Percentiles rank a stretch among this genome's conserved stretches.
Conservation (phyloP, 2,888 invertebrate genomes). For the Macaria liturata region DNA sequence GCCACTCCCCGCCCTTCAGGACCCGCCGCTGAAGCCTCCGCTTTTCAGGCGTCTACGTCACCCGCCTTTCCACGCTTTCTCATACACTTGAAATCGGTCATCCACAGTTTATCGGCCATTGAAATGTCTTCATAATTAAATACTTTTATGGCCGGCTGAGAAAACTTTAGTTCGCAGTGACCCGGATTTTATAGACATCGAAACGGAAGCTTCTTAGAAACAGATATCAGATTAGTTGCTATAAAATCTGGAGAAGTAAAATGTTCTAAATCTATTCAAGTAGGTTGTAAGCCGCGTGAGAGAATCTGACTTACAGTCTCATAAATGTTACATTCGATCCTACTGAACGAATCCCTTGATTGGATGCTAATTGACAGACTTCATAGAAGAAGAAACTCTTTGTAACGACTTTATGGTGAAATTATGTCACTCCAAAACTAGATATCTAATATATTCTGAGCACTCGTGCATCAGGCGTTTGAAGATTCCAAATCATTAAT, state of each 20-base stretch:
- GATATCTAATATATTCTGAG: conserved; percentile 42
- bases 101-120: conserved; percentile 1
- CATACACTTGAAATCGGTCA: conserved; percentile 6
- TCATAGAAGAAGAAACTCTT: conserved; percentile 60
- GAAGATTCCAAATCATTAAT: conserved; percentile 56
- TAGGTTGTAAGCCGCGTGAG: conserved; percentile 61
- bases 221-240: conserved; percentile 44
- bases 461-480: conserved; percentile 52
- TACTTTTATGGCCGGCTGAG: conserved; percentile 6
- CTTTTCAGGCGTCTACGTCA: conserved; percentile 47
- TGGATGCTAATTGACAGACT: conserved; percentile 64
- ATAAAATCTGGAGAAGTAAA: conserved; percentile 47
- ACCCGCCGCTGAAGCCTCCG: conserved; percentile 56
- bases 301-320: conserved; percentile 57
- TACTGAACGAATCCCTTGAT: conserved; percentile 72
- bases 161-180: conserved; percentile 14
- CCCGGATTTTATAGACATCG: conserved; percentile 16
- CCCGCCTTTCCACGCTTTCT: conserved; percentile 16
- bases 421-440: conserved; percentile 50
- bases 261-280: conserved; percentile 53
- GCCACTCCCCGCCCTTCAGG: conserved; percentile 66
- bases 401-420: conserved; percentile 43
- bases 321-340: conserved; percentile 66
- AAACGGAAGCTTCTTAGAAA: conserved; percentile 33
- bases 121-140: conserved; percentile 6